Conservation (phyloP, 1,140 invertebrate species). For the Tribolium madens region DNA sequence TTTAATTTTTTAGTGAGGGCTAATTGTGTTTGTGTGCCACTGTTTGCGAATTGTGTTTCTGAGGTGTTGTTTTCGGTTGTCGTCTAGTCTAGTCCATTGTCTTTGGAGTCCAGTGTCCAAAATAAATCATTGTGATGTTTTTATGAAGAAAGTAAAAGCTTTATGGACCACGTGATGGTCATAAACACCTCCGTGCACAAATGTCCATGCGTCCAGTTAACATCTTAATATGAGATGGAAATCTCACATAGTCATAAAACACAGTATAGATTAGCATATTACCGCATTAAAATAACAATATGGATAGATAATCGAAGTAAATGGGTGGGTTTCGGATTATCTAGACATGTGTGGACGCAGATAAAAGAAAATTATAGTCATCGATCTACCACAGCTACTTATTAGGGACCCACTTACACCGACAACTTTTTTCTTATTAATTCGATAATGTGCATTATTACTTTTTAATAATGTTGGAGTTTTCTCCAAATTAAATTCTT, state of each 20-base stretch:
- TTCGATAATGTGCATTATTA: slow-evolving; percentile 60
- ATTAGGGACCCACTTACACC: slow-evolving; percentile 60
- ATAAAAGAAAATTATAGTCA: slow-evolving; percentile 61
- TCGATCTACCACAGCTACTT: slow-evolving; percentile 58
- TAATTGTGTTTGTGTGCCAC: too few relatives aligned
- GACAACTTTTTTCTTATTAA: slow-evolving; percentile 58
- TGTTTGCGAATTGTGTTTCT: too few relatives aligned
- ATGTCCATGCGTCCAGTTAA: slow-evolving; percentile 34
- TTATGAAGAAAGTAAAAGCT: slow-evolving; percentile 38
- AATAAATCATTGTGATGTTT: slow-evolving; percentile 30
- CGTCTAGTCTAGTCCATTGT: slow-evolving; percentile 1
- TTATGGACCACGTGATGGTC: slow-evolving; percentile 29
- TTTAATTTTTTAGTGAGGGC: too few relatives aligned
- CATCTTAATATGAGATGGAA: slow-evolving; percentile 33
- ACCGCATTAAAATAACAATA: slow-evolving; percentile 58
- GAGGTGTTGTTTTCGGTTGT: neutral
- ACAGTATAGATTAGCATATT: slow-evolving; percentile 55
- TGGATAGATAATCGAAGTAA: slow-evolving; percentile 60
- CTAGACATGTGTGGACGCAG: slow-evolving; percentile 54
- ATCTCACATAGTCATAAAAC: slow-evolving; percentile 40
- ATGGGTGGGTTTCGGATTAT: slow-evolving; percentile 57
- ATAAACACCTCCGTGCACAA: slow-evolving; percentile 32
- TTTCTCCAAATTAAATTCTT: slow-evolving; percentile 40
- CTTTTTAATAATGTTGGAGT: slow-evolving; percentile 55
- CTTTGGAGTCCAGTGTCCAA: neutral